phyloP scores from a whole-genome alignment of 2,888 invertebrate species.

The Tanytarsus gracilentus region DNA sequence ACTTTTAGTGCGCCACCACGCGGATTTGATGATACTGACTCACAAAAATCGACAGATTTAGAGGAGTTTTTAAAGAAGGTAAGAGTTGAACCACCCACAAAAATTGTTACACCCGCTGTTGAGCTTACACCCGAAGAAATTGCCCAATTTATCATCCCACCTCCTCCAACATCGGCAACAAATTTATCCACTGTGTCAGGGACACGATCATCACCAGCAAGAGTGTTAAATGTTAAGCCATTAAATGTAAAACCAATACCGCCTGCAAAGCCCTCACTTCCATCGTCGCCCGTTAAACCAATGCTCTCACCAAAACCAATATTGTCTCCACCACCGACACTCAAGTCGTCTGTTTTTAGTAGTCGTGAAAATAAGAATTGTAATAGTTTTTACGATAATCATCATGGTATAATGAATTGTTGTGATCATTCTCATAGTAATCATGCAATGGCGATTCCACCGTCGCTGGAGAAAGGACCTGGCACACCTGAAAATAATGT shows the following conservation, averaged over 20 bases:
- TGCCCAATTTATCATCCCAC: conserved; percentile 75
- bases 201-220: conserved; percentile 39
- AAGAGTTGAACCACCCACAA: conserved; percentile 70
- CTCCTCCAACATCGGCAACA: conserved; percentile 48
- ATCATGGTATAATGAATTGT: conserved; percentile 18
- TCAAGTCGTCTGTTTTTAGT: too few relatives aligned
- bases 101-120: conserved; percentile 62
- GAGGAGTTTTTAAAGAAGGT: conserved; percentile 78
- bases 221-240: conserved; percentile 2
- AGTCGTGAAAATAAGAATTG: conserved; percentile 18
- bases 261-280: background rate
- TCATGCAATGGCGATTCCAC: conserved; percentile 40
- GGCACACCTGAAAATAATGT: conserved; percentile 14
- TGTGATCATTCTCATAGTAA: conserved; percentile 14
- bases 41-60: conserved; percentile 46
- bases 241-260: conserved; percentile 3
- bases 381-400: conserved; percentile 26
- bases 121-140: conserved; percentile 75
- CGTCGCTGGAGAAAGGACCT: conserved; percentile 32
- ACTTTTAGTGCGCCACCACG: conserved; percentile 64
- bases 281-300: background rate
- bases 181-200: conserved; percentile 51
- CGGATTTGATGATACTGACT: conserved; percentile 60
- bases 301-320: conserved; percentile 9
- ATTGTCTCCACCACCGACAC: too few relatives aligned